Evolutionary conservation across 1,140 invertebrate species (phyloP).

Genomic region (Acromyrmex charruanus): DNA sequence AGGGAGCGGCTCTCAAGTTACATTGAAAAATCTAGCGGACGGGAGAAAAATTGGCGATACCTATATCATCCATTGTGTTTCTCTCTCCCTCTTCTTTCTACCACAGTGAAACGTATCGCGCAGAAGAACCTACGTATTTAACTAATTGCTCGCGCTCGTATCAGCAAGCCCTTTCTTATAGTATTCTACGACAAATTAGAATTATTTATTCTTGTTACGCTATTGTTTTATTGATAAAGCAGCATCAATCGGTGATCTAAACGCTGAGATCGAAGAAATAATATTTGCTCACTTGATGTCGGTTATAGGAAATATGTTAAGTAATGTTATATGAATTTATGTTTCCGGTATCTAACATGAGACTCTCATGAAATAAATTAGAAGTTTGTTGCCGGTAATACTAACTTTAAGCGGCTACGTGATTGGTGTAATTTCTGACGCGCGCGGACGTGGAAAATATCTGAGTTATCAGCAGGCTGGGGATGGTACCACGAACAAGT

Average conservation of each 20-base stretch:
- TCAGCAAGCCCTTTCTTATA: background rate
- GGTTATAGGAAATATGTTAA: conserved; percentile 25
- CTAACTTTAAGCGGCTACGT: conserved; percentile 53
- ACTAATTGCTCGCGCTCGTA: conserved; percentile 47
- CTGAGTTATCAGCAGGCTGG: conserved; percentile 51
- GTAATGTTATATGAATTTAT: conserved; percentile 43
- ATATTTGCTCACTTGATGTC: background rate
- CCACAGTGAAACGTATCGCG: conserved; percentile 13
- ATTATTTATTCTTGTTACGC: background rate
- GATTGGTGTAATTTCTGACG: conserved; percentile 72
- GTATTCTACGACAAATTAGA: background rate
- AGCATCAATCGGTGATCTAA: background rate
- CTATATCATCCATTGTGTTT: conserved; percentile 76
- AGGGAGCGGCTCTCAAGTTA: conserved; percentile 77
- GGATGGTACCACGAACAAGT: conserved; percentile 43
- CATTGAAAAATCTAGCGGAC: conserved; percentile 79
- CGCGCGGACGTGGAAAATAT: conserved; percentile 41
- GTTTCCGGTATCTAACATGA: conserved; percentile 41
- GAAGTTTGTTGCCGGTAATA: conserved; percentile 52
- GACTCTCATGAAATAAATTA: conserved; percentile 62
- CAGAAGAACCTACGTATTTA: conserved; percentile 67
- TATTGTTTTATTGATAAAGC: background rate
- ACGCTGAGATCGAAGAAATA: background rate
- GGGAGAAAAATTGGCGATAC: conserved; percentile 77
- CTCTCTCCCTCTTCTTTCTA: background rate